Evolutionary conservation across 1,140 invertebrate genomes (phyloP).

Genomic region (Charaxes varanes): DNA sequence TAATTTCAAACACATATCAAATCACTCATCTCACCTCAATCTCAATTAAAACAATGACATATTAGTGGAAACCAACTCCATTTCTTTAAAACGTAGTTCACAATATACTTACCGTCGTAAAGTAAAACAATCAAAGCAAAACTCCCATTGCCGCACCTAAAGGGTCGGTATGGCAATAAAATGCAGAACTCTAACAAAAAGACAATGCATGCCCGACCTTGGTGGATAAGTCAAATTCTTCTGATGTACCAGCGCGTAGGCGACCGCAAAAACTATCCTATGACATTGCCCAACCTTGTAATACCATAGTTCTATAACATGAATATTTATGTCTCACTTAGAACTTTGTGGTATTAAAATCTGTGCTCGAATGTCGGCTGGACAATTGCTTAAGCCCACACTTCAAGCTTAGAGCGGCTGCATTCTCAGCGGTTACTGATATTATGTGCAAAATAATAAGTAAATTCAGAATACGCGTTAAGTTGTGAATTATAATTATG

Average conservation of each 20-base stretch:
- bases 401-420: conserved; percentile 30
- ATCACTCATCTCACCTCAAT: neutral
- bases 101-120: conserved; percentile 2
- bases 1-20: too few species aligned
- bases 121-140: conserved; percentile 11
- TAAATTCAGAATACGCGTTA: too few species aligned
- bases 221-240: conserved; percentile 64
- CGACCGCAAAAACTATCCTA: conserved; percentile 70
- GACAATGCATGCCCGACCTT: conserved; percentile 63
- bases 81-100: too few species aligned
- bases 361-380: conserved; percentile 48
- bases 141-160: conserved; percentile 27
- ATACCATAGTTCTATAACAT: conserved; percentile 39
- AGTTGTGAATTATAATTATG: conserved; percentile 1
- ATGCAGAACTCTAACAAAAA: conserved; percentile 43
- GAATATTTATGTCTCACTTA: conserved; percentile 18
- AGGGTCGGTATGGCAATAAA: conserved; percentile 44
- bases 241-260: conserved; percentile 57
- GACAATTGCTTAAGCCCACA: conserved; percentile 66
- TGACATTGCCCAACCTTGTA: conserved; percentile 52
- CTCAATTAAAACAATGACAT: neutral
- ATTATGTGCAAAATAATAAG: neutral
- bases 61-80: too few species aligned
- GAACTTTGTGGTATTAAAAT: conserved; percentile 42
- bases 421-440: conserved; percentile 25